Percentiles rank a stretch among this genome's conserved stretches.
These are phyloP conservation scores for Heliornis fulica DNA, from an alignment of 2,113 vertebrate genomes.

Conservation along the genomic window DNA sequence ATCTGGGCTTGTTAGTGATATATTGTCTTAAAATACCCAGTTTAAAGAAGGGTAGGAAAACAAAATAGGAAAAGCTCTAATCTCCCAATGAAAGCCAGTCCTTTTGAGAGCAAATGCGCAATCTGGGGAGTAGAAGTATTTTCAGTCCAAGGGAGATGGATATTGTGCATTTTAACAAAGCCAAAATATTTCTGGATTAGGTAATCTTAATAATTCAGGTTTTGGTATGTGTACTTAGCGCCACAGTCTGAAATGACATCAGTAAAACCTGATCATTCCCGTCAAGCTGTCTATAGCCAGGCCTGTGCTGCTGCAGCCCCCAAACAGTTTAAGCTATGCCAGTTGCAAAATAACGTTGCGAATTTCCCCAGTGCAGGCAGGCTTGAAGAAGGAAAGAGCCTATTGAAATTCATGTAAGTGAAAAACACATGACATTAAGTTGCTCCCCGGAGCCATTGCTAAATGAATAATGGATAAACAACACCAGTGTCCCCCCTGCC, in stretches of 20 bases:
- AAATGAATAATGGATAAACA: constrained; percentile 44
- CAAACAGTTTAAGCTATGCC: background rate
- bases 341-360: background rate
- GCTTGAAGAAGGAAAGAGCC: constrained; percentile 3
- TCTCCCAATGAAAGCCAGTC: background rate
- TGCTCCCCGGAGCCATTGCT: background rate
- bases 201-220: background rate
- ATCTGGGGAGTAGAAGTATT: background rate
- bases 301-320: background rate
- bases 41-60: background rate
- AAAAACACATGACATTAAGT: constrained; percentile 6
- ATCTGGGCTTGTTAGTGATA: constrained; percentile 3
- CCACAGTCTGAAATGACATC: background rate
- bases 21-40: background rate
- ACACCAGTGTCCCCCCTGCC: background rate
- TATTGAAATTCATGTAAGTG: background rate
- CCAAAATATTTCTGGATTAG: background rate
- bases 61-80: background rate
- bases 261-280: background rate
- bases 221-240: background rate
- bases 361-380: background rate
- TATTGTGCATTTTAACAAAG: background rate
- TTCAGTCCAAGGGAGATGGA: background rate
- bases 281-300: background rate
- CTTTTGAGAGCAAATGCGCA: background rate